phyloP scores from a whole-genome alignment of 2,113 vertebrate species.

The Podarcis raffonei region DNA sequence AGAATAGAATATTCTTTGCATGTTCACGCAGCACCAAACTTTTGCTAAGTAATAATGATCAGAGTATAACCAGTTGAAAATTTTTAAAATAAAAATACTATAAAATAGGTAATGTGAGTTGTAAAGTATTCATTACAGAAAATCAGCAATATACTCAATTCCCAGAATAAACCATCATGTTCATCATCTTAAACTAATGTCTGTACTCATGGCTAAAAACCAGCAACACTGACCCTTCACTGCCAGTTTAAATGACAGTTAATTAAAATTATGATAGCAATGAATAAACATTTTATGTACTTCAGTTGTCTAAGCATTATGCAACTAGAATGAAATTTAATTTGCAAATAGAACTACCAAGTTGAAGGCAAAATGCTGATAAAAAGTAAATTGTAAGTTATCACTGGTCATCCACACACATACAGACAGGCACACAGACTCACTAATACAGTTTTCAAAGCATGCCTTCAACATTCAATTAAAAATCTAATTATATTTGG shows the following conservation, averaged over 20 bases:
- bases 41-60: slow-evolving; percentile 2
- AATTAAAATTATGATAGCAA: slow-evolving; percentile 12
- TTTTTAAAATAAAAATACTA: neutral
- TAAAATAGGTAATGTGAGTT: neutral
- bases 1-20: neutral
- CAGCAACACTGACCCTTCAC: neutral
- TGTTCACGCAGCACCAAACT: neutral
- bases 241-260: slow-evolving; percentile 24
- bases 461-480: neutral
- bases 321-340: slow-evolving; percentile 2
- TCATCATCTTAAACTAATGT: neutral
- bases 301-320: slow-evolving; percentile 18
- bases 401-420: neutral
- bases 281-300: slow-evolving; percentile 18
- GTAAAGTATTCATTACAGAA: neutral
- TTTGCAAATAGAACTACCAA: slow-evolving; percentile 29
- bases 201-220: neutral
- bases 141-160: neutral
- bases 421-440: neutral
- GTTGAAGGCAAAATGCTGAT: slow-evolving; percentile 17
- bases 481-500: neutral
- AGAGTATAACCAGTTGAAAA: slow-evolving; percentile 24
- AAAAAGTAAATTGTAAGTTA: slow-evolving; percentile 45
- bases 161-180: neutral
- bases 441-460: neutral